Evolutionary conservation across 2,797 vertebrate genomes (phyloP), one percentile per base, ranked within the genome.

Genomic region (Urophycis tenuis): DNA sequence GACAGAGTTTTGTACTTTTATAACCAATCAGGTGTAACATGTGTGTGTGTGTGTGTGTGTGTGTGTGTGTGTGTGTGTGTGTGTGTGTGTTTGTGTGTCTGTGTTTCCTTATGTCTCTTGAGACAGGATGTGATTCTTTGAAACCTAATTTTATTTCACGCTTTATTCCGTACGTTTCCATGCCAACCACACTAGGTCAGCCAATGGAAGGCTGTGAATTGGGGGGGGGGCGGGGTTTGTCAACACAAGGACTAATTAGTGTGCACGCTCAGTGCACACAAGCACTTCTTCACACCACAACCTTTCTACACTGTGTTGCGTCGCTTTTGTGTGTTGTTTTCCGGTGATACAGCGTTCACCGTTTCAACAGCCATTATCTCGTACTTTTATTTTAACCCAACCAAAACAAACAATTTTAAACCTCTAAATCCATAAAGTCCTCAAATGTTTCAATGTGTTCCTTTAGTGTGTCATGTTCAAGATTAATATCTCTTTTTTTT

Each of bases 151-250:
- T 90, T 91, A 60, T 60, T 60, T 88, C 90, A 91, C 87, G 89
- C 89, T 86, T 90, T 83, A 87, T 84, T 93, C 88, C 87, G 86
- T 60, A 60, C 83, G 91, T 94, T 88, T 90, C 92, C 88, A 93
- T 93, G 92, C 84, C 91, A 93, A 94, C 93, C 87, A 79, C 80
- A 91, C 86, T 92, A 90, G 92, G 91, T 93, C 93, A 94, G 80
- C 92, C 93, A 94, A 92, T 93, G 82, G 82, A 80, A 87, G 75
- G 76, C 75, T 74, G 60, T 9, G 29, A 79, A 75, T 76, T 71
- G 49, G 49, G 49, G 49, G 49, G 49, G 49, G 49, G 49, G 49
- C 22, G 49, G 49, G 5, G 49, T 5, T 49, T 60, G 49, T 25
- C 17, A 49, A 60, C 49, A 60, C 49, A 89, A 72, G 91, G 89